A percentile compares a stretch with the other conserved stretches of the same genome.
These are phyloP conservation scores for Isichthys henryi DNA, from an alignment of 2,113 vertebrate genomes.

Conservation along the genomic window DNA sequence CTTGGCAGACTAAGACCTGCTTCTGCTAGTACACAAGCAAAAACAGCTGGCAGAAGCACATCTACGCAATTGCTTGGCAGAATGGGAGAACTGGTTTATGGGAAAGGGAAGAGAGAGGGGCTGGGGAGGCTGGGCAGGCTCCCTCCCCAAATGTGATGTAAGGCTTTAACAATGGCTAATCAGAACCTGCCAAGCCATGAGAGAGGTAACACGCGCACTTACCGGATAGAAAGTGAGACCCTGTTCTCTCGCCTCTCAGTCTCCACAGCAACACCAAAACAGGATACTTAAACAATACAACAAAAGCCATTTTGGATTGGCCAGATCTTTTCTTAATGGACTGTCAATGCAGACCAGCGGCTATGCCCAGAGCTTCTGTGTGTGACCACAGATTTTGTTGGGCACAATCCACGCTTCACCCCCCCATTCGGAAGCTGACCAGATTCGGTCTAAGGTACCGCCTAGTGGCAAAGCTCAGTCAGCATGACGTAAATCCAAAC, in stretches of 20 bases:
- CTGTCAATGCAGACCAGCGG: not conserved
- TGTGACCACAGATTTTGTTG: not conserved
- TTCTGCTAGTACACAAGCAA: not conserved
- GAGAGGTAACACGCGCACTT: conserved; percentile 25
- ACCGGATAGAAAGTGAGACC: conserved; percentile 32
- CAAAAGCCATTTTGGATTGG: conserved; percentile 40
- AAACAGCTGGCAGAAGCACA: not conserved
- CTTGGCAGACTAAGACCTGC: not conserved
- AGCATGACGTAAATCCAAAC: not conserved
- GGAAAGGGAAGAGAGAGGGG: not conserved
- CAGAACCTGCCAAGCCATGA: conserved; percentile 20
- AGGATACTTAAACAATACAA: conserved; percentile 53
- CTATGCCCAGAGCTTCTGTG: not conserved
- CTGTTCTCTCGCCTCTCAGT: conserved; percentile 52
- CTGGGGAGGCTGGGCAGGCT: conserved; percentile 16
- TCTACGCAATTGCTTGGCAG: conserved; percentile 13
- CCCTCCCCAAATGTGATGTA: conserved; percentile 6
- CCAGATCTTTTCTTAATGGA: conserved; percentile 32
- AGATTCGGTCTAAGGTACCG: not conserved
- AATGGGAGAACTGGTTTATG: conserved; percentile 2
- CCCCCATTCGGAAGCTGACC: not conserved
- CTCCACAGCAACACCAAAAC: conserved; percentile 54
- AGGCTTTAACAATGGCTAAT: conserved; percentile 18
- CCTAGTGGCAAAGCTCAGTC: not conserved
- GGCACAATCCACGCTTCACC: not conserved